phyloP scores from a whole-genome alignment of 1,140 invertebrate species.

The Ips typographus region DNA sequence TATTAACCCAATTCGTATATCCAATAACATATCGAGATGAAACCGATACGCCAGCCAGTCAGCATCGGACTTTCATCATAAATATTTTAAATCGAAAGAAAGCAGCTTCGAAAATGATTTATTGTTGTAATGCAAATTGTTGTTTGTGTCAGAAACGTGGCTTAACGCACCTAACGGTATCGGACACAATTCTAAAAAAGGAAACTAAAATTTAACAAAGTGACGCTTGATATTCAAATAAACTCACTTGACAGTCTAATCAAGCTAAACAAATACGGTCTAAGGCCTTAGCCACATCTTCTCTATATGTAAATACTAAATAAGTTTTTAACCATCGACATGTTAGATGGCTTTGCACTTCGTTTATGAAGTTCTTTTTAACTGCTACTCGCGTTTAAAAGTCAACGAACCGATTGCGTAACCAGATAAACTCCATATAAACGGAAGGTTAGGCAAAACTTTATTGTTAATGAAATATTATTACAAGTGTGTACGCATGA shows the following conservation, averaged over 20 bases:
- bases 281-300: no score
- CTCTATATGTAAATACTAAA: no score
- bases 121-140: conserved; percentile 23
- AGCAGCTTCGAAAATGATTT: conserved; percentile 18
- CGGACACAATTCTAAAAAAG: conserved; percentile 9
- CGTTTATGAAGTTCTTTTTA: no score
- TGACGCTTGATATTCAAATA: conserved; percentile 24
- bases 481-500: background rate
- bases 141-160: background rate
- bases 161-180: conserved; percentile 3
- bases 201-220: conserved; percentile 15
- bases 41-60: conserved; percentile 1
- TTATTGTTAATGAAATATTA: background rate
- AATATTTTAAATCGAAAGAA: conserved; percentile 26
- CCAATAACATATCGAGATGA: background rate
- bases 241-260: conserved; percentile 7
- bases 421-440: conserved; percentile 1
- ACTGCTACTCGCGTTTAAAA: no score
- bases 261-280: background rate
- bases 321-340: no score
- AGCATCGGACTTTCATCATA: conserved; percentile 18
- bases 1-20: conserved; percentile 14
- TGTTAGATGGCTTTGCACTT: no score
- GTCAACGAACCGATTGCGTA: conserved; percentile 4
- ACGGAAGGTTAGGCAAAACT: background rate